Evolutionary conservation across 2,113 vertebrate species (phyloP).

Genomic region (Alethe diademata): DNA sequence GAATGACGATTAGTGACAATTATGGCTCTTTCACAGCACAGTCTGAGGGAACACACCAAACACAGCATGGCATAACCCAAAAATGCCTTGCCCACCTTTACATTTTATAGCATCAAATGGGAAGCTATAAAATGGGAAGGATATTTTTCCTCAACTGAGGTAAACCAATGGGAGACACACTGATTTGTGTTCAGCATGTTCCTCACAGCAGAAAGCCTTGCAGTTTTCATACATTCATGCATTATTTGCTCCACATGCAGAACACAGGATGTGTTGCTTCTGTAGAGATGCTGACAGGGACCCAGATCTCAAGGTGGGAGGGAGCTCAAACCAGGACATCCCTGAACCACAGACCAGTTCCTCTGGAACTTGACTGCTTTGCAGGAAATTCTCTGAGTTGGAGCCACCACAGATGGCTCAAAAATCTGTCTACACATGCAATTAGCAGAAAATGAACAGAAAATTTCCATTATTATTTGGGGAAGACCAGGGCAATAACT

Average conservation of each 20-base stretch:
- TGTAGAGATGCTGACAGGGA: background rate
- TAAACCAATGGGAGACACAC: background rate
- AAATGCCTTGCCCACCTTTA: background rate
- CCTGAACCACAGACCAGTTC: background rate
- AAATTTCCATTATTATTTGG: constrained; percentile 14
- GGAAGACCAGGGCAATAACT: background rate
- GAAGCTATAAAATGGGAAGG: background rate
- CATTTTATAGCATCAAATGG: background rate
- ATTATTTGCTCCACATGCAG: background rate
- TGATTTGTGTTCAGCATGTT: background rate
- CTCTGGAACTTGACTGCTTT: background rate
- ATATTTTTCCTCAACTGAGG: background rate
- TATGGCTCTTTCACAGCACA: background rate
- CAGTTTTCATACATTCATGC: background rate
- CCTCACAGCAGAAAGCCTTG: background rate
- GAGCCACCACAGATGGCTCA: background rate
- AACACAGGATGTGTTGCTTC: background rate
- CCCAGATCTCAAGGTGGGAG: background rate
- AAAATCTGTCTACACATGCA: constrained; percentile 21
- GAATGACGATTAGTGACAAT: constrained; percentile 13
- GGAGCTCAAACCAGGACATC: background rate
- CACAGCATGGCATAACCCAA: background rate
- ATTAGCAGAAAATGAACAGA: constrained; percentile 12
- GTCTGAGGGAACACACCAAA: background rate
- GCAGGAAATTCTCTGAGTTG: background rate